Percentiles rank a stretch among this genome's conserved stretches.
Conservation (phyloP, 2,113 vertebrate genomes). For the Gopherus evgoodei region DNA sequence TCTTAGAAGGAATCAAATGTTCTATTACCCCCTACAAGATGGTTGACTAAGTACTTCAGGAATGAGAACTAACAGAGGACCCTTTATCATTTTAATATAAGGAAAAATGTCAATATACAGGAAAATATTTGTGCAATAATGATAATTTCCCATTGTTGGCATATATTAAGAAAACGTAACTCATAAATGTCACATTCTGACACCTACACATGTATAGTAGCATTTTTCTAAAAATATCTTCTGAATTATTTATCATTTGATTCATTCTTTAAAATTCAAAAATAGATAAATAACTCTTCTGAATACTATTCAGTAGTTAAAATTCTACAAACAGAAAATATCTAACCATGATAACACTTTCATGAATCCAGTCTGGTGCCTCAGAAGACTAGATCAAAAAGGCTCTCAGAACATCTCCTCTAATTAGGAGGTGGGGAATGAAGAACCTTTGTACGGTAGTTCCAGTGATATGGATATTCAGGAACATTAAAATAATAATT, state of each 20-base stretch:
- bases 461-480: background rate
- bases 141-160: background rate
- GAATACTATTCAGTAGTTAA: background rate
- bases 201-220: background rate
- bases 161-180: background rate
- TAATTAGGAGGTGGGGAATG: background rate
- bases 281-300: background rate
- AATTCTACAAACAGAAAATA: background rate
- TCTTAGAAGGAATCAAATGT: background rate
- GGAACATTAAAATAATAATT: background rate
- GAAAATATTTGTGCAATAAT: fast-evolving
- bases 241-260: background rate
- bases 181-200: background rate
- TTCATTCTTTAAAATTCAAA: background rate
- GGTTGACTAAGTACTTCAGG: background rate
- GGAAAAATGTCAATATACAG: fast-evolving
- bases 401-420: background rate
- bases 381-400: constrained; percentile 18
- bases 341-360: background rate
- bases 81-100: background rate
- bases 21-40: background rate
- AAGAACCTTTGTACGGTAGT: background rate
- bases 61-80: background rate
- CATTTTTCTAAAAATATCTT: background rate
- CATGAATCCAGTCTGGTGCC: background rate